Conservation (phyloP, 1,140 invertebrate species). For the Acyrthosiphon pisum region DNA sequence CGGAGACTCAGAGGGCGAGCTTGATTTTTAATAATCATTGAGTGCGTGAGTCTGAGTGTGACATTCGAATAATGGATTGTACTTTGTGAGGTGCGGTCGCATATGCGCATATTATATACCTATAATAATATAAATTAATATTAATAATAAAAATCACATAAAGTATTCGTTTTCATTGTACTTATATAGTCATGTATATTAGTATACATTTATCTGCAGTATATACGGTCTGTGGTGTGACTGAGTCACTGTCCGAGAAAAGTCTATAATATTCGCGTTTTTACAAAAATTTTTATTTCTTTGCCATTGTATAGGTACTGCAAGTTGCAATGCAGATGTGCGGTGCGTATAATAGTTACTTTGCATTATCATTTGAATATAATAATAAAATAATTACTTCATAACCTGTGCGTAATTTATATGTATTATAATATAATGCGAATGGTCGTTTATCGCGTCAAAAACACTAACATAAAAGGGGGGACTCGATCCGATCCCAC, state of each 20-base stretch:
- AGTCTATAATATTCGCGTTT: background rate
- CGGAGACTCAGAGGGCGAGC: too few relatives aligned
- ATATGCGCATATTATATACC: background rate
- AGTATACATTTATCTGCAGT: background rate
- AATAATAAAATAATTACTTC: background rate
- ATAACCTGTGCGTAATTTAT: background rate
- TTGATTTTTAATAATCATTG: background rate
- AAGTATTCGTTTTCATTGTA: background rate
- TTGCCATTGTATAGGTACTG: background rate
- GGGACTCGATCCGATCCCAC: background rate
- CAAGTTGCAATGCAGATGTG: background rate
- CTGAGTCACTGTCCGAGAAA: background rate
- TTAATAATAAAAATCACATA: too few relatives aligned
- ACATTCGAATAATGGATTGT: background rate
- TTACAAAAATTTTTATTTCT: background rate
- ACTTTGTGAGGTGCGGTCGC: background rate
- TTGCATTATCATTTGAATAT: background rate
- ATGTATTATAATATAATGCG: background rate
- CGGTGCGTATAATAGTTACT: background rate
- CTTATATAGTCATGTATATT: background rate
- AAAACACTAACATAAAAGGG: background rate
- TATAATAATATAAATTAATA: too few relatives aligned
- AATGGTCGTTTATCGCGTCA: background rate
- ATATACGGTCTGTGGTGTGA: background rate
- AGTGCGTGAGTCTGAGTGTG: too few relatives aligned